Conservation (phyloP, 2,113 vertebrate species). For the Condylura cristata region DNA sequence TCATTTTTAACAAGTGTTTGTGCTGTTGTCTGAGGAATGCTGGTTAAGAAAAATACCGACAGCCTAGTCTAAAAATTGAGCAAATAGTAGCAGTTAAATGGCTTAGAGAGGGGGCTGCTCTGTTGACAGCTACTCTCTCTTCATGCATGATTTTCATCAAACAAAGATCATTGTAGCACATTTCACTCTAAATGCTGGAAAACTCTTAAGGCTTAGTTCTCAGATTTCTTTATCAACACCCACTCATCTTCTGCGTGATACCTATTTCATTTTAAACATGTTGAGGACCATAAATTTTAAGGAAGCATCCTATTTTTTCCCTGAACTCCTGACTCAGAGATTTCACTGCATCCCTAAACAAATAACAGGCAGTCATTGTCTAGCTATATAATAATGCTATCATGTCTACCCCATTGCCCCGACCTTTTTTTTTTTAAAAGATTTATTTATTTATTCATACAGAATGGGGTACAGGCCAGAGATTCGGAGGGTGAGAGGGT, state of each 20-base stretch:
- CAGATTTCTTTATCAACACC: background rate
- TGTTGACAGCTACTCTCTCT: background rate
- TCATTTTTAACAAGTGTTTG: conserved; percentile 11
- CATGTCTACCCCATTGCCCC: background rate
- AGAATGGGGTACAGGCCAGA: too few relatives aligned
- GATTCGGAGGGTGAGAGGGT: too few relatives aligned
- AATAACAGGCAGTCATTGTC: background rate
- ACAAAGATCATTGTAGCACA: background rate
- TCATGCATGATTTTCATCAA: background rate
- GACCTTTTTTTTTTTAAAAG: background rate
- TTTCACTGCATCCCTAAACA: background rate
- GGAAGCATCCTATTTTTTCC: background rate
- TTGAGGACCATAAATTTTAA: background rate
- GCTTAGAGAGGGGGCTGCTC: background rate
- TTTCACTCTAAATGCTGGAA: background rate
- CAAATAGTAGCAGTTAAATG: background rate
- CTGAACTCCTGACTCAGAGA: background rate
- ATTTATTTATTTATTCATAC: too few relatives aligned
- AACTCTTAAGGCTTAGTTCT: background rate
- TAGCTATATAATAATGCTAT: too few relatives aligned
- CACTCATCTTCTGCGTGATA: background rate
- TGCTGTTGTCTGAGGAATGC: background rate
- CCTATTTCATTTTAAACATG: background rate
- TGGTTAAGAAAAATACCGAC: background rate
- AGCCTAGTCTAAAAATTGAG: background rate